Evolutionary conservation across 2,113 vertebrate genomes (phyloP).

Genomic region (Haliaeetus leucogaster): DNA sequence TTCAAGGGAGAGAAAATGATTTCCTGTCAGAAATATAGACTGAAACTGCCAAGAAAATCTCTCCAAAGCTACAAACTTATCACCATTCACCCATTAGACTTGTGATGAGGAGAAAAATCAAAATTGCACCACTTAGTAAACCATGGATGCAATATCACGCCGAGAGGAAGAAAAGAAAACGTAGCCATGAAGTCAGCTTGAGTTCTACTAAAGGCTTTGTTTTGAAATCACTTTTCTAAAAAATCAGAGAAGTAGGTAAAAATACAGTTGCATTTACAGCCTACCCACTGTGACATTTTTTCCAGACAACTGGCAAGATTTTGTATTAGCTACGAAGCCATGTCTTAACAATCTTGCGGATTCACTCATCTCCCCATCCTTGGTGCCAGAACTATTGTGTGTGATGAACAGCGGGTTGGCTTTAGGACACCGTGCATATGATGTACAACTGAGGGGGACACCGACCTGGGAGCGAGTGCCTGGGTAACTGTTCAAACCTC

Average conservation of each 20-base stretch:
- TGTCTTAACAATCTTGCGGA: background rate
- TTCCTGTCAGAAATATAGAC: slow-evolving; percentile 61
- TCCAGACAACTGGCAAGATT: background rate
- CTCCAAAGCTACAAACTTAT: slow-evolving; percentile 52
- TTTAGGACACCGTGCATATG: fast-evolving
- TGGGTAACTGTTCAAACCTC: background rate
- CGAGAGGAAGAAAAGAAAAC: background rate
- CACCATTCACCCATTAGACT: slow-evolving; percentile 38
- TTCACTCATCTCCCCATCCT: background rate
- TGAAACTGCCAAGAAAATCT: slow-evolving; percentile 51
- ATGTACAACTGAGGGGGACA: background rate
- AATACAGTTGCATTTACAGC: background rate
- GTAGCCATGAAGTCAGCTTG: background rate
- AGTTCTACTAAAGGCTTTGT: background rate
- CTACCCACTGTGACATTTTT: slow-evolving; percentile 1
- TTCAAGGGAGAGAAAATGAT: slow-evolving; percentile 47
- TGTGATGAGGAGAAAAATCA: slow-evolving; percentile 22
- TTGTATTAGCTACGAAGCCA: background rate
- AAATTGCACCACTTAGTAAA: background rate
- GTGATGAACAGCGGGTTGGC: background rate
- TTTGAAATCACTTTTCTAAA: slow-evolving; percentile 8
- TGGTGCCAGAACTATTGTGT: background rate
- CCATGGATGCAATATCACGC: background rate
- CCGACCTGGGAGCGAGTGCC: fast-evolving
- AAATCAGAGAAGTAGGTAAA: background rate